phyloP scores from a whole-genome alignment of 2,888 invertebrate genomes.

The Polydrusus cervinus region DNA sequence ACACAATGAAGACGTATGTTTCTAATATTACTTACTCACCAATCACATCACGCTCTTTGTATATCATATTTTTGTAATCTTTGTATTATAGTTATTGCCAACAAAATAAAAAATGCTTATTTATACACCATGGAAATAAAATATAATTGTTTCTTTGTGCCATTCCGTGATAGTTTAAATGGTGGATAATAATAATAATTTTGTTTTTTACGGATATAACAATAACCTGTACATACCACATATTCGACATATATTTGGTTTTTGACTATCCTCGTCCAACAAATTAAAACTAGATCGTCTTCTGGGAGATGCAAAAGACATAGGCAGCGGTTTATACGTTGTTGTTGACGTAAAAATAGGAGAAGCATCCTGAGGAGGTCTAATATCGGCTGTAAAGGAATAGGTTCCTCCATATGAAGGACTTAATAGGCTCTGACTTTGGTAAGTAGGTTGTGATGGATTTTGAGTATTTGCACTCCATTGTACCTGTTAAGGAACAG shows the following conservation, averaged over 20 bases:
- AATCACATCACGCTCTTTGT: too few species aligned
- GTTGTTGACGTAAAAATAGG: constrained; percentile 70
- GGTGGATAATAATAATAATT: neutral
- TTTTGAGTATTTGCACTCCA: constrained; percentile 79
- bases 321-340: constrained; percentile 75
- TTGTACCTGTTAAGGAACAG: constrained; percentile 75
- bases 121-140: too few species aligned
- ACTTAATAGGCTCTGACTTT: constrained; percentile 78
- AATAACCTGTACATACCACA: constrained; percentile 77
- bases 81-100: too few species aligned
- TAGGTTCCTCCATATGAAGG: constrained; percentile 83
- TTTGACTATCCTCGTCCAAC: constrained; percentile 82
- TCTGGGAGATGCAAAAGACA: constrained; percentile 69
- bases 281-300: constrained; percentile 62
- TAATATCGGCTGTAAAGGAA: constrained; percentile 88
- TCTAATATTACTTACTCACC: too few species aligned
- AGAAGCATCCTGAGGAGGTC: constrained; percentile 77
- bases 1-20: too few species aligned
- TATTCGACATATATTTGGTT: constrained; percentile 93
- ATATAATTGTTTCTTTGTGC: too few species aligned
- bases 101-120: too few species aligned
- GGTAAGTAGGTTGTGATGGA: constrained; percentile 72
- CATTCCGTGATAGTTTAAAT: too few species aligned
- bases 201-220: neutral
- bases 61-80: too few species aligned